phyloP scores from a whole-genome alignment of 2,888 invertebrate species.

The Plebejus argus region DNA sequence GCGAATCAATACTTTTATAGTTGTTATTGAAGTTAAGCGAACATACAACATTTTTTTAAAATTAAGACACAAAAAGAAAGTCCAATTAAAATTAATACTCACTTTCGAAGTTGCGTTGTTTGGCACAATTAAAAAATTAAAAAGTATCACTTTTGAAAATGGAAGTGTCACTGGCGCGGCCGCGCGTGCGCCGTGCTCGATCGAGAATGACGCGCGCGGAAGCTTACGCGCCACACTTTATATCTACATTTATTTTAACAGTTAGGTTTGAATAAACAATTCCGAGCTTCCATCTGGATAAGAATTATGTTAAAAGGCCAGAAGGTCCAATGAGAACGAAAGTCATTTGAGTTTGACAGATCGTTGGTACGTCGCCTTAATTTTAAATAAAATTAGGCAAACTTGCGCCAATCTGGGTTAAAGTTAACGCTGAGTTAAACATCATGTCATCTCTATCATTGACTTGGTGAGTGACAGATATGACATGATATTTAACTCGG shows the following conservation, averaged over 20 bases:
- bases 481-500: too few species aligned
- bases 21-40: too few species aligned
- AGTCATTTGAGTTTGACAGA: neutral
- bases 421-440: too few species aligned
- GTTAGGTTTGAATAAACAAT: slow-evolving; percentile 69
- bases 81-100: slow-evolving; percentile 48
- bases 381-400: neutral
- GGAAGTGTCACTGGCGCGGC: slow-evolving; percentile 54
- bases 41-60: neutral
- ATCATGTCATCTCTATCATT: too few species aligned
- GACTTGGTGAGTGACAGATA: too few species aligned
- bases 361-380: neutral
- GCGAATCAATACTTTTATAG: neutral
- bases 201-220: slow-evolving; percentile 75
- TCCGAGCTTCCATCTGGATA: slow-evolving; percentile 41
- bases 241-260: slow-evolving; percentile 76
- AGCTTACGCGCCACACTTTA: slow-evolving; percentile 63
- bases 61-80: neutral
- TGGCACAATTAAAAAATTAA: slow-evolving; percentile 41
- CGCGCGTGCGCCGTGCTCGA: slow-evolving; percentile 60
- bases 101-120: slow-evolving; percentile 52
- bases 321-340: neutral
- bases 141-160: slow-evolving; percentile 57
- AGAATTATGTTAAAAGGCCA: slow-evolving; percentile 19
- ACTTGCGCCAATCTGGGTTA: too few species aligned